These are phyloP conservation scores for Tipula confusa DNA, from an alignment of 2,888 invertebrate genomes.

Conservation along the genomic window DNA sequence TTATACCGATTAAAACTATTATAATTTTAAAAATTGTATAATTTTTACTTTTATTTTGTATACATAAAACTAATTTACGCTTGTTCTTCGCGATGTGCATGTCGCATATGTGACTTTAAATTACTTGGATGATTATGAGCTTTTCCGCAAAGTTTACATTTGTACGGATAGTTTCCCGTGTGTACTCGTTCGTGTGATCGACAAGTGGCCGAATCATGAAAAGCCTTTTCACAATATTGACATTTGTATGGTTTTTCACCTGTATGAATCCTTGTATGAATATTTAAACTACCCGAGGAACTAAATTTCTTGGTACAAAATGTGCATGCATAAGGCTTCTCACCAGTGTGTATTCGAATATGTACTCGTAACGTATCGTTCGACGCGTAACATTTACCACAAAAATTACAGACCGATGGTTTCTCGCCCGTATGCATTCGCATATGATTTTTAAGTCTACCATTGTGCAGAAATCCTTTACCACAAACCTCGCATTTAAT, in stretches of 20 bases:
- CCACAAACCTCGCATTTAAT: conserved; percentile 13
- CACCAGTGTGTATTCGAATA: conserved; percentile 21
- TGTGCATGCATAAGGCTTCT: background rate
- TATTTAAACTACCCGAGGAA: background rate
- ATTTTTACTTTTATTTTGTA: no score
- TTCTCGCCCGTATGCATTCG: conserved; percentile 25
- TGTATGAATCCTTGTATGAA: background rate
- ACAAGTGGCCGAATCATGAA: conserved; percentile 20
- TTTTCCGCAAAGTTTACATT: conserved; percentile 21
- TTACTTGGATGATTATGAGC: conserved; percentile 14
- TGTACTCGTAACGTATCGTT: background rate
- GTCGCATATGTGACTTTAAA: conserved; percentile 27
- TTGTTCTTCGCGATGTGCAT: conserved; percentile 29
- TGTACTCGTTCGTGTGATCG: background rate
- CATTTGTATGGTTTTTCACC: conserved; percentile 27
- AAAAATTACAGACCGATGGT: conserved; percentile 5
- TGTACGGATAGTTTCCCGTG: conserved; percentile 25
- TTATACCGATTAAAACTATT: background rate
- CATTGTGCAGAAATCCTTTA: background rate
- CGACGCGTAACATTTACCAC: conserved; percentile 20
- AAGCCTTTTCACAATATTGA: conserved; percentile 8
- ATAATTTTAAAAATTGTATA: background rate
- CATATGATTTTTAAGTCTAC: background rate
- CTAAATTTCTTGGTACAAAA: background rate
- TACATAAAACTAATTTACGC: background rate